These are phyloP conservation scores for Nymphalis polychloros DNA, from an alignment of 2,888 invertebrate species.

Conservation along the genomic window DNA sequence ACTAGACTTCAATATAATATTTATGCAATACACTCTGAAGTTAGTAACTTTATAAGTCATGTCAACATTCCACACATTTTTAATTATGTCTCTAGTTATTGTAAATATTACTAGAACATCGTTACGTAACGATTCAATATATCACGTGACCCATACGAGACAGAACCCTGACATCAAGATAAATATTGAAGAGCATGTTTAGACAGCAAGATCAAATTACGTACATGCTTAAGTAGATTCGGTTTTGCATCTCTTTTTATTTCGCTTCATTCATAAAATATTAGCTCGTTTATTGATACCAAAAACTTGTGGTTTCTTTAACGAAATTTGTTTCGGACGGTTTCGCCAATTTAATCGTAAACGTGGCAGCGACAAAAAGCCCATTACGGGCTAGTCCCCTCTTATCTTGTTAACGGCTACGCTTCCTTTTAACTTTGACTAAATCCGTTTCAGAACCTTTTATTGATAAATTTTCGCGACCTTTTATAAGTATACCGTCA, in stretches of 20 bases:
- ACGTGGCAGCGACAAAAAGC: slow-evolving; percentile 64
- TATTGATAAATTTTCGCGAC: slow-evolving; percentile 39
- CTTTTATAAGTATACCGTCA: slow-evolving; percentile 17
- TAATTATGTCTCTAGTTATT: background rate
- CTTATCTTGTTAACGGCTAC: slow-evolving; percentile 69
- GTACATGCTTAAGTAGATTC: no score
- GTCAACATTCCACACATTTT: background rate
- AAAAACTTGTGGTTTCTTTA: slow-evolving; percentile 25
- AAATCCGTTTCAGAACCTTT: slow-evolving; percentile 44
- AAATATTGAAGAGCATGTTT: no score
- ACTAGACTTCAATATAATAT: background rate
- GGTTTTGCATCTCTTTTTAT: background rate
- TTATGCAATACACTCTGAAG: background rate
- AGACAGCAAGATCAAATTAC: no score
- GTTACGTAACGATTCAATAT: background rate
- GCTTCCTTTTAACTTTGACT: slow-evolving; percentile 67
- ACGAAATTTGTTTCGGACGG: slow-evolving; percentile 37
- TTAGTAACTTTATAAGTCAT: background rate
- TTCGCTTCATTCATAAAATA: background rate
- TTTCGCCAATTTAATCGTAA: slow-evolving; percentile 46
- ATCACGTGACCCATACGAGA: no score
- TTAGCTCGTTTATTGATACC: background rate
- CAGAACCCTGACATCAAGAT: no score
- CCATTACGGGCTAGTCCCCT: slow-evolving; percentile 63
- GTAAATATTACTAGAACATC: background rate